Evolutionary conservation across 2,113 vertebrate species (phyloP), one percentile per base, ranked within the genome.

Genomic region (Solea solea): DNA sequence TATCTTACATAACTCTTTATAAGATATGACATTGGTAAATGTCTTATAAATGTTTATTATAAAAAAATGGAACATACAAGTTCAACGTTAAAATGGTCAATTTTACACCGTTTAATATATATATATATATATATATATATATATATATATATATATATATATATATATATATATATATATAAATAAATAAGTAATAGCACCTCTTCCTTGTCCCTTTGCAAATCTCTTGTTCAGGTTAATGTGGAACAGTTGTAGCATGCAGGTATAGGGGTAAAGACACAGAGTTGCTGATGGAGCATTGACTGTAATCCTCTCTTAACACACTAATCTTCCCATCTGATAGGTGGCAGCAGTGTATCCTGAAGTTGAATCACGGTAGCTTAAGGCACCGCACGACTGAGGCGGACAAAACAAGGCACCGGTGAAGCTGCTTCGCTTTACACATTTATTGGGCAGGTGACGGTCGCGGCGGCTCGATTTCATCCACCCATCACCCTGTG

Each of bases 321-420:
- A 78, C 74, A 80, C 80, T 91, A 91, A 93, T 93, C 89, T 90
- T 86, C 54, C 86, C 72, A 90, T 91, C 87, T 90, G 87, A 90
- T 89, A 85, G 72, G 78, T 75, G 78, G 86, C 78, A 79, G 74
- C 74, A 68, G 78, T 85, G 76, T 88, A 89, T 91, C 79, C 81
- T 78, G 57, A 62, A 84, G 86, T 89, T 90, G 89, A 91, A 90
- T 89, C 87, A 88, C 63, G 72, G 80, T 79, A 81, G 78, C 91
- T 93, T 79, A 82, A 88, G 87, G 90, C 88, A 60, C 14, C 9
- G 34, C 83, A 79, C 81, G 74, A 75, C 78, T 71, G 41, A 74
- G 76, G 78, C 73, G 56, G 74, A 85, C 84, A 65, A 81, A 80
- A 58, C 74, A 64, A 70, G 15, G 72, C 61, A 83, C 76, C 64